Evolutionary conservation across 2,797 vertebrate species (phyloP).

Genomic region (Halcyon chelicuti): DNA sequence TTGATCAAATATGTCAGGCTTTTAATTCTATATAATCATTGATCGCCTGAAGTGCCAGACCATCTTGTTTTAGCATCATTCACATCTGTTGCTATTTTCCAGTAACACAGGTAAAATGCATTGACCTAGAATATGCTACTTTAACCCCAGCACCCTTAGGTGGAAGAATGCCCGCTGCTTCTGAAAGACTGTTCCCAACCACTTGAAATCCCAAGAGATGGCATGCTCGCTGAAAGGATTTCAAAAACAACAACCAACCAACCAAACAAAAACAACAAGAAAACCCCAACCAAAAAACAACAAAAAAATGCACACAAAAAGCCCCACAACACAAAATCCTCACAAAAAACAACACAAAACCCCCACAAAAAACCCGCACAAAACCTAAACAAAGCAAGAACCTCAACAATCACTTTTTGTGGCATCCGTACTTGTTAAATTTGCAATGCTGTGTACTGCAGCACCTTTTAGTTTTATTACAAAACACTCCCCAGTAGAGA

Average conservation of each 20-base stretch:
- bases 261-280: too few species aligned
- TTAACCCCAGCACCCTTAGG: not conserved
- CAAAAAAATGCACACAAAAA: not conserved
- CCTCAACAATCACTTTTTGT: not conserved
- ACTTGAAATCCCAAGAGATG: not conserved
- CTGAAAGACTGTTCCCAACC: not conserved
- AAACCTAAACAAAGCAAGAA: not conserved
- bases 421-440: not conserved
- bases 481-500: not conserved
- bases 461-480: not conserved
- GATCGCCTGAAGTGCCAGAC: not conserved
- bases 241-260: too few species aligned
- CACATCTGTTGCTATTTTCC: slow-evolving; percentile 56
- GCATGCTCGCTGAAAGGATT: not conserved
- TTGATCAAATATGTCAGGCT: slow-evolving; percentile 60
- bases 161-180: not conserved
- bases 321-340: not conserved
- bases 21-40: slow-evolving; percentile 64
- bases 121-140: not conserved
- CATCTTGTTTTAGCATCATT: slow-evolving; percentile 57
- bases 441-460: not conserved
- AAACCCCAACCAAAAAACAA: not conserved
- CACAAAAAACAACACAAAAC: not conserved
- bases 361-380: not conserved
- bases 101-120: slow-evolving; percentile 18